Evolutionary conservation across 1,140 invertebrate species (phyloP), one percentile per base, ranked within the genome.

Genomic region (Diuraphis noxia): DNA sequence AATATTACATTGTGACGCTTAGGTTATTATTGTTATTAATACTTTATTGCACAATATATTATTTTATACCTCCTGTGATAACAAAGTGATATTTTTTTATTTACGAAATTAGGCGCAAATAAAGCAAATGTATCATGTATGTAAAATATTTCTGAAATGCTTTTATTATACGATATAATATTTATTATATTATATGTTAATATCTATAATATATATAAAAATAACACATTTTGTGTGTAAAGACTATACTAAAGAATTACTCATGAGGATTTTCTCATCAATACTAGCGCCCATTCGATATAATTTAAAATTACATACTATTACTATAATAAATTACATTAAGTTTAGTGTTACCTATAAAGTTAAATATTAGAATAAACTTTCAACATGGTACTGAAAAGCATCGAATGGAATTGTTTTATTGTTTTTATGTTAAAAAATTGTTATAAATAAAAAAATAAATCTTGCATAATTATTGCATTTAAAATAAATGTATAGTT

Each of bases 11-110:
- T 88, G 1, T 52, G 19, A 30, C 5, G 49, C 8, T 5, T 63
- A 63, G 36, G 49, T 41, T 40, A 36, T 88, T 40, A 88, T 63
- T 88, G 36, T 88, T 88, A 88, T 88, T 36, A 86, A 38, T 52
- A 34, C 5, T 87, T 63, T 19, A 88, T 63, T 88, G 86, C 52
- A 88, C 49, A 56, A 40, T 63, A 40, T 63, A 63, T 88, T n/a
- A 38, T 88, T 88, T 88, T 88, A 40, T 88, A 88, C 86, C 86
- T 63, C 86, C 86, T 88, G 86, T 88, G 86, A 88, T 88, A 88
- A 88, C 36, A 40, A 88, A 88, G 86, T 88, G 86, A 88, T 88
- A 88, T 86, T 36, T 43, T 87, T 87, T 52, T 40, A 52, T 52
- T 86, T 36, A 87, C 34, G 34, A 34, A 46, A 46, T 85, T 85